Evolutionary conservation across 2,888 invertebrate species (phyloP).

Genomic region (Strigamia maritima): DNA sequence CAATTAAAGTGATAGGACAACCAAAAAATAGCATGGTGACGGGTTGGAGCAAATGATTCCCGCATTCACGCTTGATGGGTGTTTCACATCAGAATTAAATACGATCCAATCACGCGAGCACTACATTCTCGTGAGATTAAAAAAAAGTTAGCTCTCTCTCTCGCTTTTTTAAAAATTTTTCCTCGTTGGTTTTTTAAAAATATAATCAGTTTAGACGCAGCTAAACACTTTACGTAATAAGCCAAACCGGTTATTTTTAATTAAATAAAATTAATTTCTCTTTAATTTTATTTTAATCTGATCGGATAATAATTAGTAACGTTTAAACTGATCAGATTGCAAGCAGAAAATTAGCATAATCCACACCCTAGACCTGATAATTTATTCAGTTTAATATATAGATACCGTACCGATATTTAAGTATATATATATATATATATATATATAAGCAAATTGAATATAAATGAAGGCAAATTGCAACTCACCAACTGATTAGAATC

Average conservation of each 20-base stretch:
- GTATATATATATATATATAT: too few relatives aligned
- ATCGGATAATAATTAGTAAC: too few relatives aligned
- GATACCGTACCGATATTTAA: too few relatives aligned
- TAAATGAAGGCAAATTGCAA: constrained; percentile 39
- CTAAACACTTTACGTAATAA: too few relatives aligned
- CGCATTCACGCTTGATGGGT: neutral
- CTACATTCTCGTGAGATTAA: neutral
- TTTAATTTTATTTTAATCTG: too few relatives aligned
- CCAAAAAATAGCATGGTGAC: neutral
- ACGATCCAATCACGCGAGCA: neutral
- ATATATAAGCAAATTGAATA: neutral
- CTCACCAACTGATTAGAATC: constrained; percentile 73
- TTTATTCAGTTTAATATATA: neutral
- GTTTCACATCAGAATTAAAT: constrained; percentile 13
- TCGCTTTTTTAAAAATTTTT: neutral
- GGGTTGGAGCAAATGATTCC: neutral
- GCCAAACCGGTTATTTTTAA: too few relatives aligned
- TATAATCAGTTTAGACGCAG: too few relatives aligned
- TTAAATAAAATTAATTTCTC: too few relatives aligned
- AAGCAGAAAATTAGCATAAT: too few relatives aligned
- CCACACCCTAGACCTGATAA: neutral
- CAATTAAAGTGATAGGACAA: neutral
- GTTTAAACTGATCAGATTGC: too few relatives aligned
- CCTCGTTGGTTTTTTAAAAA: neutral
- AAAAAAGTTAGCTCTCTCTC: neutral